phyloP scores from a whole-genome alignment of 1,140 invertebrate genomes.

The Camponotus pennsylvanicus region DNA sequence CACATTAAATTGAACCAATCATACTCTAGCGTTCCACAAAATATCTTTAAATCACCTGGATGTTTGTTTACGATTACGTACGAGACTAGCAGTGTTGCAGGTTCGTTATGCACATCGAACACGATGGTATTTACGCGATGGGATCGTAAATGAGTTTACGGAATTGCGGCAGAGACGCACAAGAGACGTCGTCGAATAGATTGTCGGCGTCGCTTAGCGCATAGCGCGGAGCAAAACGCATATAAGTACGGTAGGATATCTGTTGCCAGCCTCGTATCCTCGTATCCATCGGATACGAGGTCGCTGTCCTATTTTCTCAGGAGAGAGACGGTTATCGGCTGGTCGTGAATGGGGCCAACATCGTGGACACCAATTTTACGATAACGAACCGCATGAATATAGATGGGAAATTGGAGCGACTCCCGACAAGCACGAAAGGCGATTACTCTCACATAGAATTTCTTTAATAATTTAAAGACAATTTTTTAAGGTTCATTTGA shows the following conservation, averaged over 20 bases:
- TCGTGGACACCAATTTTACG: conserved; percentile 65
- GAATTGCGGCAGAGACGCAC: conserved; percentile 60
- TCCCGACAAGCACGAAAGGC: not conserved
- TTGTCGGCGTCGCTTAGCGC: conserved; percentile 49
- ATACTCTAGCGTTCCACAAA: not conserved
- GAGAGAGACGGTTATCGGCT: conserved; percentile 8
- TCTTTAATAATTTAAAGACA: conserved; percentile 23
- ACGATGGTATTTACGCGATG: conserved; percentile 41
- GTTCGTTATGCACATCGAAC: conserved; percentile 27
- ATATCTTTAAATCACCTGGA: not conserved
- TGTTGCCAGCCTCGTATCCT: conserved; percentile 33
- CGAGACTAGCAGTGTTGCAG: not conserved
- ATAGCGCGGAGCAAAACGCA: conserved; percentile 53
- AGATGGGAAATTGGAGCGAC: conserved; percentile 56
- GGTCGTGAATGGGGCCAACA: conserved; percentile 38
- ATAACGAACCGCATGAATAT: conserved; percentile 66
- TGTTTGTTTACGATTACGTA: conserved; percentile 29
- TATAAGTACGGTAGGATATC: conserved; percentile 54
- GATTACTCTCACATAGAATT: not conserved
- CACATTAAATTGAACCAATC: not conserved
- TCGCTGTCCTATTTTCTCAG: conserved; percentile 62
- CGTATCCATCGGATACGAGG: conserved; percentile 19
- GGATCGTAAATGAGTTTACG: conserved; percentile 56
- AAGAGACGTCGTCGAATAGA: conserved; percentile 45
- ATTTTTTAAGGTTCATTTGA: conserved; percentile 1